Base-by-base conservation (phyloP, 2,888 invertebrate species). In the Drosophila meridionalis region DNA sequence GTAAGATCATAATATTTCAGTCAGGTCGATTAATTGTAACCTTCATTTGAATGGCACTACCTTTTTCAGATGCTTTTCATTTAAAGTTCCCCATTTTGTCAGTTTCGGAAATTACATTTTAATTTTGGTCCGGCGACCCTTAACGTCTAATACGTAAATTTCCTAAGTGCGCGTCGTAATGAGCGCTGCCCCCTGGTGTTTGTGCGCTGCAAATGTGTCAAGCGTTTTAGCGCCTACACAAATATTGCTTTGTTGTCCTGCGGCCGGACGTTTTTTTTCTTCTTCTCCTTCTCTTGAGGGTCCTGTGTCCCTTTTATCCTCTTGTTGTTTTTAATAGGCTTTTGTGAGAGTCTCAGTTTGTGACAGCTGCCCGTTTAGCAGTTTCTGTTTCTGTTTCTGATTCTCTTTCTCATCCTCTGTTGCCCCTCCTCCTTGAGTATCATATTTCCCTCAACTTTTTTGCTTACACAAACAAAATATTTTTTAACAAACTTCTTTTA, bases 291-390 rank as follows among this genome's bases (percentile, higher is more conserved):
- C 20, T 58, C 78, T 67, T 60, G 32, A 40, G 55, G 56, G 50
- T 48, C 69, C 56, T 40, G 36, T n/a, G 26, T 34, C 43, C 52
- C 32, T 53, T 73, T 36, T 60, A 68, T 57, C 42, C 57, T 32
- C 68, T 36, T 50, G 42, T 56, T 56, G 48, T 56, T 81, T 69
- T 71, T 89, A 84, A 84, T 84, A 81, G 87, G 85, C 78, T 84
- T 83, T 87, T 71, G 64, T 61, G 64, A 36, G 47, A 67, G 61
- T 78, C 69, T 75, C 61, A 58, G 67, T 66, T 76, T 68, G 60
- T 67, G 34, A 47, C 56, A 43, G 30, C 60, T 61, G 30, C 34
- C 57, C 40, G 55, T 56, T 30, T 45, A 32, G 32, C 66, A 55
- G 32, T 61, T 52, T 70, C 43, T 42, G 53, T 45, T 55, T 59